These are phyloP conservation scores for Philhelius pedissequus DNA, from an alignment of 2,888 invertebrate species.

Conservation along the genomic window DNA sequence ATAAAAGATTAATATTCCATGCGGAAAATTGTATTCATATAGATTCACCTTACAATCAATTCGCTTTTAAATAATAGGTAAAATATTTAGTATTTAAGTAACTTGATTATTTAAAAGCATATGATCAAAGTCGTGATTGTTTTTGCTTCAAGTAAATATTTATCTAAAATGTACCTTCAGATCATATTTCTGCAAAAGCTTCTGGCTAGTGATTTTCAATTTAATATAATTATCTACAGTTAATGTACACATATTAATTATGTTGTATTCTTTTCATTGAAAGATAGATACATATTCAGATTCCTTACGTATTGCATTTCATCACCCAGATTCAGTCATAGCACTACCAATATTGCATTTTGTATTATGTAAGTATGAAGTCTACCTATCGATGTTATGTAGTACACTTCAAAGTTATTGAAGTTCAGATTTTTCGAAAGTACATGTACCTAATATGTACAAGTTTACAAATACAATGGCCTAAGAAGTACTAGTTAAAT, in stretches of 20 bases:
- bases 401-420: slow-evolving; percentile 8
- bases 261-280: background rate
- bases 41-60: too few relatives aligned
- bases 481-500: background rate
- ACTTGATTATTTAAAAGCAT: too few relatives aligned
- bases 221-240: too few relatives aligned
- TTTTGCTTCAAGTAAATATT: background rate
- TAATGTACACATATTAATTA: too few relatives aligned
- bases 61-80: too few relatives aligned
- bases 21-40: too few relatives aligned
- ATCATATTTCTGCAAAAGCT: background rate
- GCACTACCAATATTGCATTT: too few relatives aligned
- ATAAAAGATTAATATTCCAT: too few relatives aligned
- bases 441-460: background rate
- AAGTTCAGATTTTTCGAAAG: background rate
- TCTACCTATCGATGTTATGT: too few relatives aligned
- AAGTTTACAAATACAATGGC: background rate
- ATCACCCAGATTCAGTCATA: background rate
- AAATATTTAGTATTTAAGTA: too few relatives aligned
- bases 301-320: background rate
- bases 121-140: background rate
- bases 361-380: too few relatives aligned
- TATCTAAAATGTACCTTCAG: background rate
- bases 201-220: background rate
- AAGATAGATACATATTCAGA: background rate